These are phyloP conservation scores for Ceyx cyanopectus DNA, from an alignment of 2,113 vertebrate genomes.

Conservation along the genomic window DNA sequence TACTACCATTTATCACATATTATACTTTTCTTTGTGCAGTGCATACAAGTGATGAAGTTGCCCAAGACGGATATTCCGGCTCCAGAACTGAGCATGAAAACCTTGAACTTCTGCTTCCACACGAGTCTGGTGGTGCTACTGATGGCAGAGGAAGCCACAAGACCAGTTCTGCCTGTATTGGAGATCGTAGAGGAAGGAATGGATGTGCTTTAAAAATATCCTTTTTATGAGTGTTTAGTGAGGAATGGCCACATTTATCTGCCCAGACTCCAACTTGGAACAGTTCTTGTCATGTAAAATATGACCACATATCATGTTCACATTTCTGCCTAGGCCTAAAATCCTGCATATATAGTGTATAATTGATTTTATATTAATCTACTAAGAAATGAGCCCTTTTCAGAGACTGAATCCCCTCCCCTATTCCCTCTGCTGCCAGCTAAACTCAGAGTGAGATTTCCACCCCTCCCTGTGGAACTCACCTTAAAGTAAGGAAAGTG, in stretches of 20 bases:
- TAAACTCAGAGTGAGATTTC: neutral
- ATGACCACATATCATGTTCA: neutral
- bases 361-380: neutral
- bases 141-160: neutral
- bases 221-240: neutral
- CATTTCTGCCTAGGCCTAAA: neutral
- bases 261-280: neutral
- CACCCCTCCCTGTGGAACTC: slow-evolving; percentile 36
- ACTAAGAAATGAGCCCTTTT: neutral
- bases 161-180: slow-evolving; percentile 21
- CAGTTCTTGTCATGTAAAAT: neutral
- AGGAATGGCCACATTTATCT: neutral
- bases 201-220: neutral
- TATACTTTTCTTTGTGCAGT: neutral
- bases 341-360: accelerated
- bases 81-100: neutral
- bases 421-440: neutral
- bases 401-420: neutral
- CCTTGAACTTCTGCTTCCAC: neutral
- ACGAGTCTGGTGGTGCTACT: neutral
- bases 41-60: neutral
- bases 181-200: neutral
- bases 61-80: neutral
- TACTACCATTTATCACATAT: neutral
- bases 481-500: slow-evolving; percentile 99